Evolutionary conservation across 2,888 invertebrate genomes (phyloP).

Genomic region (Cephus spinipes): DNA sequence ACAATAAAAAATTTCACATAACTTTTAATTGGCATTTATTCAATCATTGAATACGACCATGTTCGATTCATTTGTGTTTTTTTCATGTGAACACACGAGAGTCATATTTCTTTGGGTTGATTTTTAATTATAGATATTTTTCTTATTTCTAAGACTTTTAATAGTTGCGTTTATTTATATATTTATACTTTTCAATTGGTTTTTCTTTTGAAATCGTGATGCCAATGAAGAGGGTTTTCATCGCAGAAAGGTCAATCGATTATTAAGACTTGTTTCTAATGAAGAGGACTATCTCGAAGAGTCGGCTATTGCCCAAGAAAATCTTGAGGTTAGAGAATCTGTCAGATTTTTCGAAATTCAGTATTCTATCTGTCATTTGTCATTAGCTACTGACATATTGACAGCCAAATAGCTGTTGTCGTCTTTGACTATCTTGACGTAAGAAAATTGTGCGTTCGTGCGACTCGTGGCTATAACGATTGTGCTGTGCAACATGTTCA

Average conservation of each 20-base stretch:
- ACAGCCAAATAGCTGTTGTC: conserved; percentile 15
- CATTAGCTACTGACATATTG: conserved; percentile 1
- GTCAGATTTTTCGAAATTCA: not conserved
- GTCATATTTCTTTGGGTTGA: not conserved
- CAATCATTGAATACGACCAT: not conserved
- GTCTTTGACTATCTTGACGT: conserved; percentile 22
- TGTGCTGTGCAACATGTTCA: conserved; percentile 17
- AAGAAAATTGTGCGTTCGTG: conserved; percentile 25
- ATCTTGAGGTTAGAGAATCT: conserved; percentile 16
- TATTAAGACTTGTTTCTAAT: not conserved
- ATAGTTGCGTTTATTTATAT: not conserved
- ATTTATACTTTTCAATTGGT: not conserved
- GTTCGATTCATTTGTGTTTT: not conserved
- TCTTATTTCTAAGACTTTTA: not conserved
- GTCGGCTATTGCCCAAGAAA: conserved; percentile 10
- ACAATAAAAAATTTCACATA: conserved; percentile 65
- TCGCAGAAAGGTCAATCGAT: not conserved
- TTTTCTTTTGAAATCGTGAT: not conserved
- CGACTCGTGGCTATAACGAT: not conserved
- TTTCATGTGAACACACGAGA: not conserved
- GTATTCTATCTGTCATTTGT: conserved; percentile 17
- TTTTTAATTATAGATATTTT: not conserved
- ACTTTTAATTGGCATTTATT: conserved; percentile 23
- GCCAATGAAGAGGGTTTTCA: not conserved
- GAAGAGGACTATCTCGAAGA: conserved; percentile 20